Base-by-base conservation (phyloP, 2,797 vertebrate genomes). In the Xenops minutus region DNA sequence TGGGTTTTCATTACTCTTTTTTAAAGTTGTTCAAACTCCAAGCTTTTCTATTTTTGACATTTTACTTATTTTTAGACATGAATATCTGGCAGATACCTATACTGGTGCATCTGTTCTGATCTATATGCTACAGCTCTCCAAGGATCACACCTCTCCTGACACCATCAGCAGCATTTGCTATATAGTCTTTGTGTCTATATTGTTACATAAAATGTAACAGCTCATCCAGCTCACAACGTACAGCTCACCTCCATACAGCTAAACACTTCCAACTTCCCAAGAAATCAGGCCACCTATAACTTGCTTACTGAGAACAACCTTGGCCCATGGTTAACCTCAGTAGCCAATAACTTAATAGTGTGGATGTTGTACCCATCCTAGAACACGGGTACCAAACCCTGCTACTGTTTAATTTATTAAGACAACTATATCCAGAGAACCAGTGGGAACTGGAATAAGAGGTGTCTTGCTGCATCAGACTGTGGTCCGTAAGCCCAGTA, bases 211-310 rank as follows among this genome's bases (percentile, higher is more conserved):
- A 89, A 85, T 21, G 3, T 20, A 39, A 9, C 17, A 69, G 71
- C 17, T 68, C 36, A 32, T 30, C 43, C n/a, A 62, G n/a, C 21
- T 69, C 43, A 24, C 2, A 1, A 4, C 13, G 13, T 32, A 66
- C n/a, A 66, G 17, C 27, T 77, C 63, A 19, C 14, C 36, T 36
- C 26, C 52, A 17, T 19, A 29, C 7, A 39, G 20, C 15, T 51
- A 26, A 85, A 76, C 10, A 3, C 19, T 85, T 93, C 26, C 46
- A 76, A 0, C 12, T 36, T 76, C 48, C 29, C 36, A 32, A 14
- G 51, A 85, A 85, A 48, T 16, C 22, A 52, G 30, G 2, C 14
- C 32, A 13, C 0, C 0, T 29, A 22, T 21, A 37, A 2, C 17
- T 67, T 59, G 8, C 32, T 56, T 36, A 21, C 20, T 32, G 36